phyloP scores from a whole-genome alignment of 2,113 vertebrate species.

The Bungarus multicinctus region DNA sequence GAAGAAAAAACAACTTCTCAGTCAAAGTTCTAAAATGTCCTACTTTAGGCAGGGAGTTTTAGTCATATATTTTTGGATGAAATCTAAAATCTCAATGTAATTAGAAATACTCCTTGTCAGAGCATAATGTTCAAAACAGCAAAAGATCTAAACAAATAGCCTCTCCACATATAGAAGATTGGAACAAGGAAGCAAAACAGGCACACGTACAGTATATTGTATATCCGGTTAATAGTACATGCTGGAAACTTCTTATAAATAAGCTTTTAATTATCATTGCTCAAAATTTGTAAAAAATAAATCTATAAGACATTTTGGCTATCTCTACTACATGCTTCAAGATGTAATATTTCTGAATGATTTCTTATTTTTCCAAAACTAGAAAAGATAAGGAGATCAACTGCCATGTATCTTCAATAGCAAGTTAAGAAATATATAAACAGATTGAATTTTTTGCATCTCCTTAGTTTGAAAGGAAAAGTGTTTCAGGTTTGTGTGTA shows the following conservation, averaged over 20 bases:
- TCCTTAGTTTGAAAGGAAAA: neutral
- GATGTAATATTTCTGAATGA: neutral
- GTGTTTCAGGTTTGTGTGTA: neutral
- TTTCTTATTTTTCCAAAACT: neutral
- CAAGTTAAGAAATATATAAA: neutral
- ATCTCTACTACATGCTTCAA: neutral
- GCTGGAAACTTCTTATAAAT: neutral
- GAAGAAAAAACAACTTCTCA: neutral
- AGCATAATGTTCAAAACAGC: neutral
- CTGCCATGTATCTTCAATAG: neutral
- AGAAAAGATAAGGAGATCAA: neutral
- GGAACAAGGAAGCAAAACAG: neutral
- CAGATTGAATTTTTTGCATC: neutral
- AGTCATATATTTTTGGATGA: neutral
- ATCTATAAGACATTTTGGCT: neutral
- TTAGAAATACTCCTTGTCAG: neutral
- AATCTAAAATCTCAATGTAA: neutral
- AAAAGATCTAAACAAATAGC: neutral
- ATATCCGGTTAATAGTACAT: neutral
- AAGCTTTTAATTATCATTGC: neutral
- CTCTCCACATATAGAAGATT: neutral
- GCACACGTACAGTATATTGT: too few relatives aligned
- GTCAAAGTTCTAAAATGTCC: neutral
- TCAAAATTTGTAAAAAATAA: neutral
- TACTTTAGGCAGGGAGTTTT: neutral